A percentile compares a stretch with the other conserved stretches of the same genome.
Conservation (phyloP, 1,140 invertebrate species). For the Drosophila tani region DNA sequence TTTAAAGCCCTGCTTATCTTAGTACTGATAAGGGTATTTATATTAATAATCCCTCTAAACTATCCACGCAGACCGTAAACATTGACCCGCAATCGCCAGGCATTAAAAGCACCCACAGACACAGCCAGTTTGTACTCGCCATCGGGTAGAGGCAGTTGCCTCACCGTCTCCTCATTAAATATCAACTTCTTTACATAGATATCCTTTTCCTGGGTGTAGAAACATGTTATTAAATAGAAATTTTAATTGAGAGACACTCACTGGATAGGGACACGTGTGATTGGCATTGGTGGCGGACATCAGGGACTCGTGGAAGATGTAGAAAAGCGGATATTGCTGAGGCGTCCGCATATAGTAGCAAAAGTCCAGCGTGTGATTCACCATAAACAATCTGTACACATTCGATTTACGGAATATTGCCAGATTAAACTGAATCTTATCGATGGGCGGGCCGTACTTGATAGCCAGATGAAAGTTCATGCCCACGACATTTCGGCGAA, state of each 20-base stretch:
- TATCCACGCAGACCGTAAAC: slow-evolving; percentile 30
- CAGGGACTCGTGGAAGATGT: slow-evolving; percentile 42
- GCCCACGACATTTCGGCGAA: slow-evolving; percentile 23
- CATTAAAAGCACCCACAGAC: slow-evolving; percentile 14
- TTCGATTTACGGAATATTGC: slow-evolving; percentile 46
- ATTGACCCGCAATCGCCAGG: slow-evolving; percentile 30
- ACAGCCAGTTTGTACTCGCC: slow-evolving; percentile 41
- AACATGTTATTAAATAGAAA: background rate
- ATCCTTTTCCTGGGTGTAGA: slow-evolving; percentile 25
- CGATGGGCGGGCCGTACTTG: slow-evolving; percentile 16
- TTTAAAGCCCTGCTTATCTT: background rate
- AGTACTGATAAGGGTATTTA: slow-evolving; percentile 1
- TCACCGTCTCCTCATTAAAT: slow-evolving; percentile 4
- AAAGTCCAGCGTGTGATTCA: slow-evolving; percentile 53
- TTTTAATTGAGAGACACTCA: slow-evolving; percentile 1
- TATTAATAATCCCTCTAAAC: slow-evolving; percentile 1
- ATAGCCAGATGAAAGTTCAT: slow-evolving; percentile 13
- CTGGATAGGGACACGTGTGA: slow-evolving; percentile 57
- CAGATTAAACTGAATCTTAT: slow-evolving; percentile 35
- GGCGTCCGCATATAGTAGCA: slow-evolving; percentile 59
- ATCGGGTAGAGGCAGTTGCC: slow-evolving; percentile 33
- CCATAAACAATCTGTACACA: slow-evolving; percentile 40
- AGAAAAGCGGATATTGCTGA: slow-evolving; percentile 42
- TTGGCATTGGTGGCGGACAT: slow-evolving; percentile 43
- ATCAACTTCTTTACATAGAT: slow-evolving; percentile 18